These are phyloP conservation scores for Coilia nasus DNA, from an alignment of 2,797 vertebrate species.

Conservation along the genomic window DNA sequence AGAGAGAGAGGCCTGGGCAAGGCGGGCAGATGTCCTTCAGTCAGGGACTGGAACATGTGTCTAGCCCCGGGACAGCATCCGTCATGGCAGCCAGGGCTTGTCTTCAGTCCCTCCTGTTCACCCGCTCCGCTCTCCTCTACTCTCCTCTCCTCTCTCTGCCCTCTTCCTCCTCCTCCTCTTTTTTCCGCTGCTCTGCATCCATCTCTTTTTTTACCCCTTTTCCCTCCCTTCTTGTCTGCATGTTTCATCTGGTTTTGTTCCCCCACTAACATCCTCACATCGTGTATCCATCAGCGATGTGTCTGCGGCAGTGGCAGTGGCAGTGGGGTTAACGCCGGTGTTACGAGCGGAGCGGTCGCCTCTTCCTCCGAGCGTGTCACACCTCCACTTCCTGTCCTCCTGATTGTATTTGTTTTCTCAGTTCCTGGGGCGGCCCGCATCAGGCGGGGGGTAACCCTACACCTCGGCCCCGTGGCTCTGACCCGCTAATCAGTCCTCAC, in stretches of 20 bases:
- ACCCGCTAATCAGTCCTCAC: slow-evolving; percentile 72
- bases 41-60: slow-evolving; percentile 56
- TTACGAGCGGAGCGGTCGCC: slow-evolving; percentile 18
- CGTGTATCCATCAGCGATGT: slow-evolving; percentile 20
- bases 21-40: slow-evolving; percentile 66
- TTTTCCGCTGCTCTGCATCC: not conserved
- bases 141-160: not conserved
- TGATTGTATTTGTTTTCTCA: slow-evolving; percentile 70
- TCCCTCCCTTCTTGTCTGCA: slow-evolving; percentile 33
- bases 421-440: slow-evolving; percentile 38
- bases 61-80: slow-evolving; percentile 49
- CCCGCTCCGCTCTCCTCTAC: not conserved
- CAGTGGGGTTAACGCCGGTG: not conserved
- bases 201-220: slow-evolving; percentile 18
- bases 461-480: slow-evolving; percentile 62
- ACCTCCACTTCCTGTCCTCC: slow-evolving; percentile 50
- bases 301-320: not conserved
- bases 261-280: slow-evolving; percentile 6
- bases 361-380: slow-evolving; percentile 37
- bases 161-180: not conserved
- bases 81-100: slow-evolving; percentile 31
- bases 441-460: slow-evolving; percentile 49
- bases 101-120: slow-evolving; percentile 27
- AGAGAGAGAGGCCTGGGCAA: slow-evolving; percentile 45
- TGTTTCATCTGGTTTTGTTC: slow-evolving; percentile 30